Percentiles rank a stretch among this genome's conserved stretches.
Evolutionary conservation across 92 coral and sea anemone genomes (phyloP).

Genomic region (Plumapathes pennacea): DNA sequence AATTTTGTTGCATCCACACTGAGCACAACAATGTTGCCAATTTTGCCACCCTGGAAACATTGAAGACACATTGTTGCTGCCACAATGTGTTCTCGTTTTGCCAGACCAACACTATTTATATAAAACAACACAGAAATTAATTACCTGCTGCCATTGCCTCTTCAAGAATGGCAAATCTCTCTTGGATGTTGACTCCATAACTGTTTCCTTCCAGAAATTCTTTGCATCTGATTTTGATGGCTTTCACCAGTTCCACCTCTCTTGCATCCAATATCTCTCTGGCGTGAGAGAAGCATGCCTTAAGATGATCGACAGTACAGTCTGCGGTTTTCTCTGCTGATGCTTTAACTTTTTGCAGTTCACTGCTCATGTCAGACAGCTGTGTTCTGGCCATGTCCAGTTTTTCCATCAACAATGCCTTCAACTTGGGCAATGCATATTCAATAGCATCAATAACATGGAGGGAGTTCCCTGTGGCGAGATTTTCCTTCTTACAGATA

Average conservation of each 20-base stretch:
- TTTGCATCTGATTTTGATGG: slow-evolving; percentile 9
- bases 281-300: slow-evolving; percentile 30
- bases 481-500: slow-evolving; percentile 54
- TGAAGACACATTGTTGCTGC: no score
- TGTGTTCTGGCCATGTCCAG: slow-evolving; percentile 42
- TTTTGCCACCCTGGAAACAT: no score
- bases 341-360: slow-evolving; percentile 10
- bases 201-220: slow-evolving; percentile 28
- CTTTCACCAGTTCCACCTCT: slow-evolving; percentile 32
- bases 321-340: slow-evolving; percentile 32
- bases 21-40: no score
- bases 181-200: no score
- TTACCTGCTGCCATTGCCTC: no score
- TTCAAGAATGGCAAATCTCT: no score
- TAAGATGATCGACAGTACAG: slow-evolving; percentile 26
- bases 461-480: slow-evolving; percentile 9
- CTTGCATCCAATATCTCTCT: slow-evolving; percentile 44
- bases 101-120: no score
- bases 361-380: slow-evolving; percentile 15
- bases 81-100: no score
- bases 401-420: slow-evolving; percentile 48
- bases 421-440: slow-evolving; percentile 48
- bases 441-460: slow-evolving; percentile 62
- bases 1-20: no score
- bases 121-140: no score